Evolutionary conservation across 2,888 invertebrate genomes (phyloP), one percentile per base, ranked within the genome.

Genomic region (Limnephilus auricula): DNA sequence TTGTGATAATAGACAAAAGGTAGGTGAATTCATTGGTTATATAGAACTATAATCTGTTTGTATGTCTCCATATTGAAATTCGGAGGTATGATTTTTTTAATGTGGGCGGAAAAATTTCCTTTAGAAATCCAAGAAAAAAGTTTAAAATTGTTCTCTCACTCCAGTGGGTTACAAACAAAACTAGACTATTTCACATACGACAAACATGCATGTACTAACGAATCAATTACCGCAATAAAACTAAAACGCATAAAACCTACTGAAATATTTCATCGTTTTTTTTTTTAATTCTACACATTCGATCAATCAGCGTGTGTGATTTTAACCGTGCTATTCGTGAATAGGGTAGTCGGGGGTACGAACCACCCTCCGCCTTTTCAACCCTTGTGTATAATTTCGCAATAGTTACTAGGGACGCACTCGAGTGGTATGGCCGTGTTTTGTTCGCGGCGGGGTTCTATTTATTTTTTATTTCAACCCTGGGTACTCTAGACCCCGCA

Each of bases 401-500:
- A 65, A 65, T 65, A 65, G 65, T 65, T 65, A 65, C 18, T 32
- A 32, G 80, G 31, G 80, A 32, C 32, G 80, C 80, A 80, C 82
- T 82, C 82, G 34, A 82, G 34, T 37, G 34, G 32, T 65, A 65
- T n/a, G 82, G 34, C 82, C 65, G 65, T 65, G 65, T 37, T 34
- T 82, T 82, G 82, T 82, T 82, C 82, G 34, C 82, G 34, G 82
- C 15, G 82, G 82, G 82, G 82, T 15, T 32, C 18, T 32, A 15
- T 25, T 82, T 65, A 80, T 80, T 82, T 82, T 65, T 65, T 65
- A 65, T 65, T 65, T 65, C 25, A 65, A 65, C 80, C 31, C 80
- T 18, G 82, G 32, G 82, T 37, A 82, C 82, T 82, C 82, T 25
- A 34, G 34, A 82, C 82, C 82, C 82, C 82, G 32, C 32, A 9